Conservation (phyloP, 2,888 invertebrate genomes). For the Drosophila ustulata region DNA sequence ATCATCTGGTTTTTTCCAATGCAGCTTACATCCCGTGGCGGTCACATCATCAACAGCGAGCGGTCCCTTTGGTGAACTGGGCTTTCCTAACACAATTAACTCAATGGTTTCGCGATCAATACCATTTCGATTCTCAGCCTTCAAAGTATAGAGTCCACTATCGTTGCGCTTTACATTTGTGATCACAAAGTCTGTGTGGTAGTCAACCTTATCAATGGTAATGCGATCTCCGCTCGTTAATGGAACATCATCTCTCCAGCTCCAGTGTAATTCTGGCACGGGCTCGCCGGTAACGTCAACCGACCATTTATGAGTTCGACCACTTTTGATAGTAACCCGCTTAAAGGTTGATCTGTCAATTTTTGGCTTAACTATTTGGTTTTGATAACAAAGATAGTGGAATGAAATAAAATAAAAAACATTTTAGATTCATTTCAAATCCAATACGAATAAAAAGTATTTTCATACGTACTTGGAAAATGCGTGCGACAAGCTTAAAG, state of each 20-base stretch:
- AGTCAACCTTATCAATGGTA: constrained; percentile 93
- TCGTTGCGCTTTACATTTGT: constrained; percentile 88
- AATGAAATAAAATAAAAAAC: constrained; percentile 1
- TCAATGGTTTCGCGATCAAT: constrained; percentile 88
- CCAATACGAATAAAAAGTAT: constrained; percentile 4
- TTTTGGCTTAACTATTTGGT: constrained; percentile 94
- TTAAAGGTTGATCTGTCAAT: constrained; percentile 96
- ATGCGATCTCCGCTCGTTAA: constrained; percentile 88
- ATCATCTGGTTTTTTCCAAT: constrained; percentile 97
- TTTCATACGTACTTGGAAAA: constrained; percentile 47
- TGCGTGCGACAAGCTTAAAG: constrained; percentile 21
- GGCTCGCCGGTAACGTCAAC: constrained; percentile 96
- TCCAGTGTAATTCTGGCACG: constrained; percentile 95
- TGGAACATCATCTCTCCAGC: constrained; percentile 86
- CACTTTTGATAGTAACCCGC: constrained; percentile 90
- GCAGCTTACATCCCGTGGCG: constrained; percentile 95
- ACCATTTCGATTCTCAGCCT: constrained; percentile 96
- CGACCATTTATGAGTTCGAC: constrained; percentile 89
- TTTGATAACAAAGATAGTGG: neutral
- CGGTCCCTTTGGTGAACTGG: constrained; percentile 93
- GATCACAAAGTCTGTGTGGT: constrained; percentile 94
- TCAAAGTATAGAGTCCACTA: constrained; percentile 94
- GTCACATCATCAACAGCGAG: constrained; percentile 95
- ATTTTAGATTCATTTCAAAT: constrained; percentile 1
- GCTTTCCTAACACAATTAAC: constrained; percentile 94